Conservation (phyloP, 2,113 vertebrate species). For the Setophaga kirtlandii region DNA sequence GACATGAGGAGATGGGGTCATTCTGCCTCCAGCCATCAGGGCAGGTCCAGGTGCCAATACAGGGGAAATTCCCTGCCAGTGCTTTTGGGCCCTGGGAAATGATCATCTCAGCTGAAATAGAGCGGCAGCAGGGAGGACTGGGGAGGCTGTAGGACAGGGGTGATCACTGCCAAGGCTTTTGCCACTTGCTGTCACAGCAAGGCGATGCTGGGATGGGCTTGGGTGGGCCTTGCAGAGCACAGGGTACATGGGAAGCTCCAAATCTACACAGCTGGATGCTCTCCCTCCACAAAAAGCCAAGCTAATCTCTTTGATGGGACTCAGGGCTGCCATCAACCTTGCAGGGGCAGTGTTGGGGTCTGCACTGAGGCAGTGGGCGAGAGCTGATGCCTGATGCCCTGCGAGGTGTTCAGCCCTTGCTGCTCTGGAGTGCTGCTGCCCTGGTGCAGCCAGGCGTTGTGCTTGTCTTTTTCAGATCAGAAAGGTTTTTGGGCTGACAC, state of each 20-base stretch:
- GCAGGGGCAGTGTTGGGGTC: background rate
- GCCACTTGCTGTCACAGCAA: background rate
- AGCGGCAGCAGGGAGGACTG: background rate
- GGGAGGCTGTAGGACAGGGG: background rate
- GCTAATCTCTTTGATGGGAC: background rate
- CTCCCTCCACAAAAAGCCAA: background rate
- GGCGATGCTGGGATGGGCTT: background rate
- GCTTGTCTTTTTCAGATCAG: conserved; percentile 61
- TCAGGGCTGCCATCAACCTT: background rate
- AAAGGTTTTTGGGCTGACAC: conserved; percentile 49
- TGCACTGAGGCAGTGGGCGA: rapidly evolving
- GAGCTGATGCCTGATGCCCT: rapidly evolving
- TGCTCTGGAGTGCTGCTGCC: background rate
- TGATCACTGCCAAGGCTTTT: background rate
- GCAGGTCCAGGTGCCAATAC: rapidly evolving
- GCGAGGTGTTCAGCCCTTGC: background rate
- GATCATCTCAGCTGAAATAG: background rate
- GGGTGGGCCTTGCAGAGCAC: background rate
- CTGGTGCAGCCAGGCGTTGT: background rate
- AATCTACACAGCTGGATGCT: rapidly evolving
- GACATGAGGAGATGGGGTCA: background rate
- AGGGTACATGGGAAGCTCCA: rapidly evolving
- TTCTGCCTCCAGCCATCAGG: background rate
- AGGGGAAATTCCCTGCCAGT: background rate
- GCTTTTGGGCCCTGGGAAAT: background rate